These are phyloP conservation scores for Agapostemon virescens DNA, from an alignment of 2,888 invertebrate species.

Conservation along the genomic window DNA sequence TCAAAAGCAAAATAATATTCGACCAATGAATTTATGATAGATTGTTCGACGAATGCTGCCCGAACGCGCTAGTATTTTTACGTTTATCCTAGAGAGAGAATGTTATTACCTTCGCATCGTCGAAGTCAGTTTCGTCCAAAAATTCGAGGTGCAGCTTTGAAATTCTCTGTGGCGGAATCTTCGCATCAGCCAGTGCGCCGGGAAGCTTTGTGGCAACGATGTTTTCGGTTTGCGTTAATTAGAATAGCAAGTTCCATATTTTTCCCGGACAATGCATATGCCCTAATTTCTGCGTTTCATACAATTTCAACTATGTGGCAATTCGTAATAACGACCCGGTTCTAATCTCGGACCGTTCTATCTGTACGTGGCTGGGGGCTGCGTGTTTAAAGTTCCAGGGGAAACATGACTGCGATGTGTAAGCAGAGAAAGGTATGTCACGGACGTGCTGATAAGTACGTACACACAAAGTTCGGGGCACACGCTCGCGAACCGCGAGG, in stretches of 20 bases:
- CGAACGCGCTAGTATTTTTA: no score
- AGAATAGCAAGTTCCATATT: neutral
- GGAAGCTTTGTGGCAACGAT: neutral
- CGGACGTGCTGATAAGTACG: slow-evolving; percentile 55
- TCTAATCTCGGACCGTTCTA: slow-evolving; percentile 64
- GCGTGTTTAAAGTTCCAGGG: slow-evolving; percentile 55
- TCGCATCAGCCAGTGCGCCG: neutral
- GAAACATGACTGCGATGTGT: slow-evolving; percentile 36
- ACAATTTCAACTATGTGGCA: slow-evolving; percentile 65
- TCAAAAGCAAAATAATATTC: no score
- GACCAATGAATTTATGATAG: no score
- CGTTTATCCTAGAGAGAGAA: neutral
- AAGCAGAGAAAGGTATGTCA: slow-evolving; percentile 57
- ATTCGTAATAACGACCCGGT: slow-evolving; percentile 61
- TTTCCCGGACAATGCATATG: slow-evolving; percentile 5
- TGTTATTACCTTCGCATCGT: neutral
- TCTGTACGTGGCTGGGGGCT: slow-evolving; percentile 47
- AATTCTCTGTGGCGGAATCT: neutral
- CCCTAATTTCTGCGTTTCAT: slow-evolving; percentile 43
- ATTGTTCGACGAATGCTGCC: no score
- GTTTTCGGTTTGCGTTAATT: slow-evolving; percentile 3
- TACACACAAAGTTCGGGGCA: slow-evolving; percentile 32
- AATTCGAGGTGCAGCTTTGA: neutral
- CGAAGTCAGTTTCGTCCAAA: neutral
- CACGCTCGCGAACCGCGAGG: slow-evolving; percentile 13